Percentiles rank a stretch among this genome's conserved stretches.
phyloP scores from a whole-genome alignment of 2,113 vertebrate genomes.

The Eretmochelys imbricata region DNA sequence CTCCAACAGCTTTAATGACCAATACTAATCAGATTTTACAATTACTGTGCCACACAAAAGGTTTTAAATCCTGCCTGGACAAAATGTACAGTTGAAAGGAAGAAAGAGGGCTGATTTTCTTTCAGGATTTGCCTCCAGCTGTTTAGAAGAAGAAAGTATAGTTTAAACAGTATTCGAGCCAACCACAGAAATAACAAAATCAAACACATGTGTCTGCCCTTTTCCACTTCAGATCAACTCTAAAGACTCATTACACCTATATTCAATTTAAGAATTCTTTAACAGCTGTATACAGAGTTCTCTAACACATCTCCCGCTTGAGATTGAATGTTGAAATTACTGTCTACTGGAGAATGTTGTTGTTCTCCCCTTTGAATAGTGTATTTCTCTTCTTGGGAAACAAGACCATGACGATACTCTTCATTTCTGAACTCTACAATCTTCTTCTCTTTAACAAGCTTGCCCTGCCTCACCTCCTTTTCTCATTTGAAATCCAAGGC shows the following conservation, averaged over 20 bases:
- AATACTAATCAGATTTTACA: slow-evolving; percentile 61
- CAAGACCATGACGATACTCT: background rate
- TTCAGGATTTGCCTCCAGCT: slow-evolving; percentile 45
- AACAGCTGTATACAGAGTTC: background rate
- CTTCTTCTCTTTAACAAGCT: background rate
- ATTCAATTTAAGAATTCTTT: background rate
- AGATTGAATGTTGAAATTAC: background rate
- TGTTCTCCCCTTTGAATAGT: fast-evolving
- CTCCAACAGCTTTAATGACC: slow-evolving; percentile 45
- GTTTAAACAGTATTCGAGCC: slow-evolving; percentile 20
- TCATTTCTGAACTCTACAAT: background rate
- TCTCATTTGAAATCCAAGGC: slow-evolving; percentile 16
- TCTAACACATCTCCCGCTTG: background rate
- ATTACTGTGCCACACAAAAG: slow-evolving; percentile 43
- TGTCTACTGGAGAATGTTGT: background rate
- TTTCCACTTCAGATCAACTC: background rate
- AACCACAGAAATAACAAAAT: slow-evolving; percentile 9
- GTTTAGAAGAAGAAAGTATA: slow-evolving; percentile 39
- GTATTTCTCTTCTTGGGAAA: background rate
- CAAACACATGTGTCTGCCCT: background rate
- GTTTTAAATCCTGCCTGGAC: slow-evolving; percentile 25
- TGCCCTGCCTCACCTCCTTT: background rate
- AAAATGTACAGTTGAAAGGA: slow-evolving; percentile 42
- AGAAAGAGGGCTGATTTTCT: slow-evolving; percentile 37
- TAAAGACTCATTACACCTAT: background rate